Evolutionary conservation across 1,140 invertebrate genomes (phyloP).

Genomic region (Mya arenaria): DNA sequence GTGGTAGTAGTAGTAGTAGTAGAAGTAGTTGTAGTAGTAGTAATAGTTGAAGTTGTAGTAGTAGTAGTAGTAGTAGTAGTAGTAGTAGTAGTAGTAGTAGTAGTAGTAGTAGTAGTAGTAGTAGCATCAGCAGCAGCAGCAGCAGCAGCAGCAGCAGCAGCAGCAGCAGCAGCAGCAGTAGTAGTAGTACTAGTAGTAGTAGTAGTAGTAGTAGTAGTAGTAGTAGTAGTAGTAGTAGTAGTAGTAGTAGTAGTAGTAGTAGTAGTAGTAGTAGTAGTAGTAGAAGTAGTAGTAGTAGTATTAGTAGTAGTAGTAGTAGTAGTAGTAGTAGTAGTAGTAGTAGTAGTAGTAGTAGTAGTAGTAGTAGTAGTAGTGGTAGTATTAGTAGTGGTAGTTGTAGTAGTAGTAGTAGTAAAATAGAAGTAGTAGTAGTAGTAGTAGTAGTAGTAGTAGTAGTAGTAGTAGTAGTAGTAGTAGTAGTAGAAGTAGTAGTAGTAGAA

Average conservation of each 20-base stretch:
- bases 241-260: not conserved
- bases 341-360: not conserved
- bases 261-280: not conserved
- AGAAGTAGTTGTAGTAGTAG: not conserved
- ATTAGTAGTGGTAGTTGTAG: too few species aligned
- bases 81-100: not conserved
- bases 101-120: not conserved
- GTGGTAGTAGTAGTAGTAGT: not conserved
- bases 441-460: too few species aligned
- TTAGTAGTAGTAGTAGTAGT: slow-evolving; percentile 13
- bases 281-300: not conserved
- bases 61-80: too few species aligned
- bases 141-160: not conserved
- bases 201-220: not conserved
- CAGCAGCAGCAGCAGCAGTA: not conserved
- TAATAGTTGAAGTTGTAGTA: not conserved
- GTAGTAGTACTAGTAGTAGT: not conserved
- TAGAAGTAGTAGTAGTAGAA: too few species aligned
- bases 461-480: too few species aligned
- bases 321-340: not conserved
- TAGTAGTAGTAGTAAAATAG: too few species aligned
- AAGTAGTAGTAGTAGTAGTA: too few species aligned
- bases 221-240: not conserved
- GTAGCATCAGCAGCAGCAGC: not conserved
- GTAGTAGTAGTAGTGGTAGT: too few species aligned